Evolutionary conservation across 1,140 invertebrate genomes (phyloP), one percentile per base, ranked within the genome.

Genomic region (Chironomus tepperi): DNA sequence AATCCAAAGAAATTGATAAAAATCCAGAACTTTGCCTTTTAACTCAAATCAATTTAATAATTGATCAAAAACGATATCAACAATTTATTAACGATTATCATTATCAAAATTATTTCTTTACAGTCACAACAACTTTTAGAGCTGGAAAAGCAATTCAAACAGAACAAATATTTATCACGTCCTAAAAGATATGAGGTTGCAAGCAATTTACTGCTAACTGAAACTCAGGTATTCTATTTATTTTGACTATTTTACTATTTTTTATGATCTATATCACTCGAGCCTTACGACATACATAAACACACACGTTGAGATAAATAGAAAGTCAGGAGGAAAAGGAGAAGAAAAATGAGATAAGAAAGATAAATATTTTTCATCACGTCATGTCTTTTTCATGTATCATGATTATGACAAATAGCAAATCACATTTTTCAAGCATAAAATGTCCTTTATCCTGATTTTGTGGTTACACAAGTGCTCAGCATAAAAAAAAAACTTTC

Each of bases 181-280:
- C 98, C 98, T 1, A 98, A 98, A 84, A 86, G 98, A 79, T 99
- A 98, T 81, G 97, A 99, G 86, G 97, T 99, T 7, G 98, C 98
- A 43, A 98, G 97, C 19, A 95, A 94, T 67, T 84, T 99, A 73
- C 96, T 97, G 93, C 87, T 99, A 1, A 99, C 96, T 8, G 98
- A 99, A 86, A 99, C 97, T 18, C 97, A 99, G 91, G 97, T 73
- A 42, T 73, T 67, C 1, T 67, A 67, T 67, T 67, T 67, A 67
- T 67, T 12, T 19, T 73, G 8, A 8, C n/a, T 73, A 6, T 24
- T 43, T 42, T 42, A 43, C n/a, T 7, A 47, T 47, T 15, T 47
- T 9, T 47, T 47, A 15, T 16, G 9, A 10, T 72, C 24, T 34
- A 34, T 34, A 34, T 34, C 24, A 34, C 24, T 34, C 24, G 5